phyloP scores from a whole-genome alignment of 2,797 vertebrate species.

The Garrulus glandarius region DNA sequence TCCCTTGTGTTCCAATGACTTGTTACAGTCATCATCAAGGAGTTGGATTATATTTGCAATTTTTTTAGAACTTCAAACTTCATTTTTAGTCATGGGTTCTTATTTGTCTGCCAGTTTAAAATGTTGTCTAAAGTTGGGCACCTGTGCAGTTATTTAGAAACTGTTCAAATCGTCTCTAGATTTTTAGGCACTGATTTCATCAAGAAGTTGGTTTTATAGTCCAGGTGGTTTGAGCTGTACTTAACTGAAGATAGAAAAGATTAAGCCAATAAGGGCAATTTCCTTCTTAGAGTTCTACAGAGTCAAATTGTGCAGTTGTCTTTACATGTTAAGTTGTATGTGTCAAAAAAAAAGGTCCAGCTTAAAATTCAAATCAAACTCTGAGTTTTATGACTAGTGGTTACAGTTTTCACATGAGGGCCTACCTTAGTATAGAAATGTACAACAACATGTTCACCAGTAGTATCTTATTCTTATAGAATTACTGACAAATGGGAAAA shows the following conservation, averaged over 20 bases:
- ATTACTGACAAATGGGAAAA: not conserved
- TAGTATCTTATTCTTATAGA: not conserved
- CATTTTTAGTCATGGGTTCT: not conserved
- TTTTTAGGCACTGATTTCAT: not conserved
- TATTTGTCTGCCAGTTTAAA: not conserved
- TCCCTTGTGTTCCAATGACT: not conserved
- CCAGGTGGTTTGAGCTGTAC: not conserved
- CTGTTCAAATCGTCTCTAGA: not conserved
- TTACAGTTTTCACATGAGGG: not conserved
- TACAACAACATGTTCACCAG: not conserved
- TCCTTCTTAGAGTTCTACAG: not conserved
- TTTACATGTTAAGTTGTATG: not conserved
- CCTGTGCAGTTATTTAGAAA: not conserved
- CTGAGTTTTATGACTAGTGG: not conserved
- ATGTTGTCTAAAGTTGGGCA: not conserved
- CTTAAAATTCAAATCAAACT: not conserved
- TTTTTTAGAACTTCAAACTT: not conserved
- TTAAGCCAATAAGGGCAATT: not conserved
- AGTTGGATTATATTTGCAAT: not conserved
- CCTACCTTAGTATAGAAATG: not conserved
- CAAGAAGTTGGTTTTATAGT: not conserved
- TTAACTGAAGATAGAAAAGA: not conserved
- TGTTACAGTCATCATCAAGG: not conserved
- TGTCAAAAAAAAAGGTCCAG: not conserved
- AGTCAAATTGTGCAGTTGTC: not conserved